These are phyloP conservation scores for Polydrusus tereticollis DNA, from an alignment of 2,888 invertebrate genomes.

Conservation along the genomic window DNA sequence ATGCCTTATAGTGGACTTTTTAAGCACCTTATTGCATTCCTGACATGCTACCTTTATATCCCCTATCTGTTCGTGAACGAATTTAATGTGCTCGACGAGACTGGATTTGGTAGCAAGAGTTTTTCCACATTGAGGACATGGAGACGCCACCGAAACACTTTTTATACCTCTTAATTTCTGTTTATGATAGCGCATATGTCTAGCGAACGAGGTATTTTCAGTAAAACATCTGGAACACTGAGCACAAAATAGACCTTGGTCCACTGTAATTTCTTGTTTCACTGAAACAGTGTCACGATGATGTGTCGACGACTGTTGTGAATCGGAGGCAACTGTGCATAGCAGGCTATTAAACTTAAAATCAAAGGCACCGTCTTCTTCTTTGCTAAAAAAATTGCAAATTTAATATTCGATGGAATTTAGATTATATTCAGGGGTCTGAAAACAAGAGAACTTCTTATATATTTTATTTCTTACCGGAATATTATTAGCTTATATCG, in stretches of 20 bases:
- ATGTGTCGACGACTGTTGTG: not conserved
- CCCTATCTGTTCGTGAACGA: too few relatives aligned
- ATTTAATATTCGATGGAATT: too few relatives aligned
- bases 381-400: too few relatives aligned
- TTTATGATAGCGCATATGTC: not conserved
- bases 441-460: too few relatives aligned
- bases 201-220: not conserved
- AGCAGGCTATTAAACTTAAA: not conserved
- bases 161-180: not conserved
- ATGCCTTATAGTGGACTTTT: too few relatives aligned
- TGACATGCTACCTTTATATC: too few relatives aligned
- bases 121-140: constrained; percentile 54
- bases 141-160: constrained; percentile 30
- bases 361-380: not conserved
- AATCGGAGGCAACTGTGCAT: not conserved
- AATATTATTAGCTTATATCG: too few relatives aligned
- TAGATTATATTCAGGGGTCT: too few relatives aligned
- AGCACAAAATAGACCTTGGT: constrained; percentile 54
- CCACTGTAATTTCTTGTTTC: not conserved
- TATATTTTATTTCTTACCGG: too few relatives aligned
- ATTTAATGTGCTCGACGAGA: too few relatives aligned
- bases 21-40: too few relatives aligned
- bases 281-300: not conserved
- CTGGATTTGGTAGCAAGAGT: constrained; percentile 66
- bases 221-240: constrained; percentile 43